These are phyloP conservation scores for Thera britannica DNA, from an alignment of 2,888 invertebrate genomes.

Conservation along the genomic window DNA sequence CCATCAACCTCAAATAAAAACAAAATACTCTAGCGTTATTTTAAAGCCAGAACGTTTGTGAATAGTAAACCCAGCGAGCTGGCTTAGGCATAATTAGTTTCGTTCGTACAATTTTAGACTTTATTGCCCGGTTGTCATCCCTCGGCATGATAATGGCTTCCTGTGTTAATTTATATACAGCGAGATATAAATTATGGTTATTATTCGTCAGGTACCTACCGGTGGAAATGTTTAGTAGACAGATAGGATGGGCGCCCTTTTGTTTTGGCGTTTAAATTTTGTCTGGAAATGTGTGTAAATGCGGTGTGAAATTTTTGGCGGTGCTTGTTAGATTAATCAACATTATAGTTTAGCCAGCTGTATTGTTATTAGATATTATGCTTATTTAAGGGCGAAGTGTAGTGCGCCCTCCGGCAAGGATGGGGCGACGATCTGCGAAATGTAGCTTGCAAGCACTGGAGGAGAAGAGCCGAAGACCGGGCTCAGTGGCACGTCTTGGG, in stretches of 20 bases:
- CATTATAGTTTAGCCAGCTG: not conserved
- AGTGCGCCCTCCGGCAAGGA: too few relatives aligned
- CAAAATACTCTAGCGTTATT: slow-evolving; percentile 24
- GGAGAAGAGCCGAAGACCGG: too few relatives aligned
- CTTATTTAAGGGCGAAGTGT: too few relatives aligned
- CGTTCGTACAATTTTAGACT: slow-evolving; percentile 73
- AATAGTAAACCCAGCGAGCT: slow-evolving; percentile 41
- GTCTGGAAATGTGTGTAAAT: slow-evolving; percentile 21
- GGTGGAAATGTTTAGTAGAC: slow-evolving; percentile 40
- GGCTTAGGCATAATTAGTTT: slow-evolving; percentile 71
- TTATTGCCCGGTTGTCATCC: slow-evolving; percentile 67
- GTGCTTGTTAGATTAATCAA: not conserved
- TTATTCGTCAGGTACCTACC: slow-evolving; percentile 45
- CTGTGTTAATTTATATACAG: slow-evolving; percentile 66
- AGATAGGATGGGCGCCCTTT: slow-evolving; percentile 34
- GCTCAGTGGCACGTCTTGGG: too few relatives aligned
- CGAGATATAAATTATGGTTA: slow-evolving; percentile 62
- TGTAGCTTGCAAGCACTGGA: too few relatives aligned
- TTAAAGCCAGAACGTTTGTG: slow-evolving; percentile 41
- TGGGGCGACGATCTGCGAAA: too few relatives aligned
- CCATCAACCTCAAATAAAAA: slow-evolving; percentile 8
- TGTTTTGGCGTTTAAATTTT: slow-evolving; percentile 28
- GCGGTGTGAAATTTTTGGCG: slow-evolving; percentile 11
- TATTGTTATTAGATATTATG: too few relatives aligned
- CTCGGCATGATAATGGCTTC: slow-evolving; percentile 67